These are phyloP conservation scores for Salarias fasciatus DNA, from an alignment of 2,797 vertebrate species.

Conservation along the genomic window DNA sequence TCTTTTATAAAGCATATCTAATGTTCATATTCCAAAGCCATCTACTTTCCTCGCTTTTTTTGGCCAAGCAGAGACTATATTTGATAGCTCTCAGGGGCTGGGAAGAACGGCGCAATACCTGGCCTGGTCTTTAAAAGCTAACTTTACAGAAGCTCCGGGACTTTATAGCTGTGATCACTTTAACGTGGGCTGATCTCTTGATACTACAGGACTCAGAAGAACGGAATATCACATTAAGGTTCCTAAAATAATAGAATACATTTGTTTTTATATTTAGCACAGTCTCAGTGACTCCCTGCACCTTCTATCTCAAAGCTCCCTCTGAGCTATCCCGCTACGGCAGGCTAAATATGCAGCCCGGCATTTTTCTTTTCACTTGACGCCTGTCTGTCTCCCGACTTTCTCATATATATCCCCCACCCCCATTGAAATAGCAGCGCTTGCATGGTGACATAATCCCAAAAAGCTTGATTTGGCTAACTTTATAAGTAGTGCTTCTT, in stretches of 20 bases:
- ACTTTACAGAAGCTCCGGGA: conserved; percentile 19
- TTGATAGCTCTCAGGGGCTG: conserved; percentile 31
- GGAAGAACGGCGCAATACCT: conserved; percentile 28
- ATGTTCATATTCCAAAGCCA: conserved; percentile 63
- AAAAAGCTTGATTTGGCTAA: conserved; percentile 83
- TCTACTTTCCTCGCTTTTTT: conserved; percentile 1
- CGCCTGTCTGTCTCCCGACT: conserved; percentile 28
- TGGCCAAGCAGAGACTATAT: conserved; percentile 15
- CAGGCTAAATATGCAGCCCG: conserved; percentile 37
- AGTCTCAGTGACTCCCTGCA: background rate
- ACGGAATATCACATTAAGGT: background rate
- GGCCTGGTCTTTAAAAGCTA: conserved; percentile 27
- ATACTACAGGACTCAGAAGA: background rate
- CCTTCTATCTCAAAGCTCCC: background rate
- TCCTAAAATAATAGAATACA: conserved; percentile 2
- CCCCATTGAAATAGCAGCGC: conserved; percentile 70
- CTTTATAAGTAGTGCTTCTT: conserved; percentile 84
- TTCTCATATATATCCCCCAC: conserved; percentile 43
- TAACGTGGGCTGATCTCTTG: background rate
- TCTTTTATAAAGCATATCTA: conserved; percentile 64
- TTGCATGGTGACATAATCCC: conserved; percentile 81
- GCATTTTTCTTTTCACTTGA: conserved; percentile 39
- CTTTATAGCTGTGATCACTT: background rate
- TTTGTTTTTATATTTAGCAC: background rate
- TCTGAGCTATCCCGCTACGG: conserved; percentile 31